Base-by-base conservation (phyloP, 2,113 vertebrate genomes). In the Podarcis cretensis region DNA sequence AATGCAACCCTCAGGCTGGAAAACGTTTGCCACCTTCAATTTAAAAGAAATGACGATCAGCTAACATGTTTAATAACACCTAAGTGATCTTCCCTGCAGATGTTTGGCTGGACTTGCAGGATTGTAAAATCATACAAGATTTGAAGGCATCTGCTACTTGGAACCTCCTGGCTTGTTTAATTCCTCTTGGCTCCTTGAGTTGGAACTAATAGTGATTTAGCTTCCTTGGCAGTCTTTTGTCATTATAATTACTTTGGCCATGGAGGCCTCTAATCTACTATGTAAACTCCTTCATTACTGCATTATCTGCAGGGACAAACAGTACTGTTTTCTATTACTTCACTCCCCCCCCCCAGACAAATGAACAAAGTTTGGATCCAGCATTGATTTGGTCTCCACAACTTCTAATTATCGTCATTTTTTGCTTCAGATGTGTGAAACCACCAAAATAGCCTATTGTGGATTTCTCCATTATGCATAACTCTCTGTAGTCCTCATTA, bases 231-330 rank as follows among this genome's bases (percentile, higher is more conserved):
- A 32, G 57, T 90, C 88, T 71, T 35, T n/a, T 90, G 23, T 21
- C 37, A 68, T 76, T 76, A 43, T 74, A 77, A 0, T 92, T 85
- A 81, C 82, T 85, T 92, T 89, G 85, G 57, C 65, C 88, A 77
- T 90, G 83, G 91, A 89, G 81, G 85, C 89, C 87, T 85, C 75
- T 86, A 59, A 84, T 71, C 25, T 91, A 89, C 81, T 85, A n/a
- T 77, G 48, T 71, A 65, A 78, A 80, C 85, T 66, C 13, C 63
- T 90, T 68, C 30, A 25, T 66, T 65, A 63, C 85, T 80, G 18
- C 35, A 12, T 76, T 83, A 89, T 90, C 77, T 77, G 48, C 0
- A 0, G 37, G 43, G 7, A 82, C 40, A 81, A 59, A 66, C 5
- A 81, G 27, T 23, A 59, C 18, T 1, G 3, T 14, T 54, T 54